Evolutionary conservation across 1,140 invertebrate genomes (phyloP), one percentile per base, ranked within the genome.

Genomic region (Drosophila pallidifrons): DNA sequence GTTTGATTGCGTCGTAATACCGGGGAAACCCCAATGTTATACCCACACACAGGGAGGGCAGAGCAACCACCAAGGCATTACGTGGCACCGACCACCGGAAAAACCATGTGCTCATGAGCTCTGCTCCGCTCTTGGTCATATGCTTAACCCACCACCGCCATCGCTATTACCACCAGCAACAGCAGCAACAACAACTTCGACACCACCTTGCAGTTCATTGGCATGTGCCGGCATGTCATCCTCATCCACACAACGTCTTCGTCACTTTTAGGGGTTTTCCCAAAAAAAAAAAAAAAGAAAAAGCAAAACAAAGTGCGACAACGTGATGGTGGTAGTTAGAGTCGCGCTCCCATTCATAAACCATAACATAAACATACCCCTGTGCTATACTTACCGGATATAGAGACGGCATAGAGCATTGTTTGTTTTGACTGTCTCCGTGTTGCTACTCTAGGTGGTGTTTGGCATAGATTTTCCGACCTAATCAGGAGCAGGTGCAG

Each of bases 201-300:
- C 38, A 57, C 63, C 70, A 73, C 61, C 70, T 66, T 66, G 70
- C 63, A 66, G 70, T 74, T 63, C 63, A 63, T 67, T 82, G 80
- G 78, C 86, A 75, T 85, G 81, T 90, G 86, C 86, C 86, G 85
- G 85, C 86, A 90, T 89, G 86, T 90, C 86, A 90, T 88, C 83
- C 65, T 57, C 83, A 83, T 89, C 81, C 85, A 81, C 75, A 78
- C 64, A 81, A 90, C 76, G 81, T 89, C 85, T 89, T 90, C 86
- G 86, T 85, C 85, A 89, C 66, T 77, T 89, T 89, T 85, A 81
- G 86, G 85, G 86, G 81, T 79, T 89, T 89, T 82, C 81, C 85
- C 63, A 71, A 78, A 81, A 59, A 79, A 74, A 63, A 69, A 72
- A 57, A 65, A 69, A 58, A 68, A 68, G 66, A 61, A 54, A 61